Evolutionary conservation across 2,888 invertebrate species (phyloP).

Genomic region (Callinectes sapidus): DNA sequence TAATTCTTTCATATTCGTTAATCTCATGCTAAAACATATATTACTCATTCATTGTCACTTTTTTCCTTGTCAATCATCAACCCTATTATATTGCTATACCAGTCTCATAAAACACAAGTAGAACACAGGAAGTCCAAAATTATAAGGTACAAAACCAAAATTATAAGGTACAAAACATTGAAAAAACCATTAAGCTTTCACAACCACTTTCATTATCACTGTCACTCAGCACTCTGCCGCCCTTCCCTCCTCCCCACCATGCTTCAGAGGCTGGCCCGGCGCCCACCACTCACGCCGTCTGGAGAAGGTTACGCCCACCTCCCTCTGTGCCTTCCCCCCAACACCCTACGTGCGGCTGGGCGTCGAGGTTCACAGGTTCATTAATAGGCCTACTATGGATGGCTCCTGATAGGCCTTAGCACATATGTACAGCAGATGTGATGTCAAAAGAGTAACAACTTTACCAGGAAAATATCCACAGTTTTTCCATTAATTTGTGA

Average conservation of each 20-base stretch:
- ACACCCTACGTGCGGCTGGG: neutral
- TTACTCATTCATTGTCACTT: neutral
- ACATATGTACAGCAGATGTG: neutral
- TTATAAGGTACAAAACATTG: no score
- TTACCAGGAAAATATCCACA: no score
- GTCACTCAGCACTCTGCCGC: neutral
- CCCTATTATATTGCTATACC: no score
- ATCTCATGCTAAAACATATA: neutral
- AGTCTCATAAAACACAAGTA: no score
- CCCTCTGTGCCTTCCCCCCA: neutral
- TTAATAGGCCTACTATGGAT: neutral
- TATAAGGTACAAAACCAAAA: no score
- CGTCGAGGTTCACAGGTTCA: neutral
- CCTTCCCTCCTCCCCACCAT: neutral
- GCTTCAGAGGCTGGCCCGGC: neutral
- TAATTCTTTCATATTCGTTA: neutral
- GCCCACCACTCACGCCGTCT: neutral
- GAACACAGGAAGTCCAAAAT: no score
- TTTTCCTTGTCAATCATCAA: no score
- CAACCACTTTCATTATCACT: neutral
- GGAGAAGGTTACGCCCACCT: constrained; percentile 2
- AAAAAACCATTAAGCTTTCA: no score
- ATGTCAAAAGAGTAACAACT: no score
- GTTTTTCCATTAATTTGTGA: no score
- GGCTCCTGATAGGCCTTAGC: neutral